Percentiles rank a stretch among this genome's conserved stretches.
Evolutionary conservation across 2,888 invertebrate genomes (phyloP).

Genomic region (Glomeris marginata): DNA sequence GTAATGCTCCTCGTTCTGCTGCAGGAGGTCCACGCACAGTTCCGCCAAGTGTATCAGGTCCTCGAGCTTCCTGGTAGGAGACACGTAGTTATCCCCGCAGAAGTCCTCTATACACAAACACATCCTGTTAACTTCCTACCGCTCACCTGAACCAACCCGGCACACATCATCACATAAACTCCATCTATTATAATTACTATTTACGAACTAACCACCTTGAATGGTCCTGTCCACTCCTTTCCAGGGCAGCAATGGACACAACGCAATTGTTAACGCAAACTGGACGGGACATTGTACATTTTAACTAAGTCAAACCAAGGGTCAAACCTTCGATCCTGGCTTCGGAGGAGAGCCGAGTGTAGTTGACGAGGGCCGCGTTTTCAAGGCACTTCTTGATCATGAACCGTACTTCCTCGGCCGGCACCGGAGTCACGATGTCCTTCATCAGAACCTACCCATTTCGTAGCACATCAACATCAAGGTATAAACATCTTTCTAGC

Average conservation of each 20-base stretch:
- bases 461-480: no score
- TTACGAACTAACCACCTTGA: no score
- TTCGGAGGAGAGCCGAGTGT: constrained; percentile 86
- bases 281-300: no score
- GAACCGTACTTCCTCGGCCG: constrained; percentile 81
- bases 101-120: constrained; percentile 53
- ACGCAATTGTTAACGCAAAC: no score
- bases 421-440: constrained; percentile 93
- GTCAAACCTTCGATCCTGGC: constrained; percentile 96
- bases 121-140: no score
- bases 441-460: constrained; percentile 93
- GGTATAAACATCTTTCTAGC: no score
- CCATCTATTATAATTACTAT: no score
- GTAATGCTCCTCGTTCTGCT: constrained; percentile 99
- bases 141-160: no score
- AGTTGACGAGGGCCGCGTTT: constrained; percentile 94
- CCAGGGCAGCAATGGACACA: no score
- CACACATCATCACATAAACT: no score
- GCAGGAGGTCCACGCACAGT: constrained; percentile 92
- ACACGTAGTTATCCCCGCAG: constrained; percentile 64
- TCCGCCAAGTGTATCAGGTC: constrained; percentile 95
- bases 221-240: no score
- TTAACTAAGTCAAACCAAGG: no score
- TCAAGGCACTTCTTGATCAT: constrained; percentile 96
- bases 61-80: constrained; percentile 80